A percentile compares a stretch with the other conserved stretches of the same genome.
phyloP scores from a whole-genome alignment of 1,140 invertebrate species.

The Drosophila sp. region DNA sequence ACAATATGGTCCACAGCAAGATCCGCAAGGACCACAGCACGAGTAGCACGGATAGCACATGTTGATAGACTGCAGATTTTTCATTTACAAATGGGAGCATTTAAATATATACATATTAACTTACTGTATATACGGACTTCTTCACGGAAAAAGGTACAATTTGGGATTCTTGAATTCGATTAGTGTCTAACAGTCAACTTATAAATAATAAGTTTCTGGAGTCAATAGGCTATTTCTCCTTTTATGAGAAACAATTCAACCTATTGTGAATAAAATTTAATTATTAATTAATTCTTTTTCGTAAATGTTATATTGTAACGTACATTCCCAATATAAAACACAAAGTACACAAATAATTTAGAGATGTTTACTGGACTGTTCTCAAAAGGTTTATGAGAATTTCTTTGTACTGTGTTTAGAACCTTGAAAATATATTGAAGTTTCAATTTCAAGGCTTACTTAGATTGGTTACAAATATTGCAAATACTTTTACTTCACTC shows the following conservation, averaged over 20 bases:
- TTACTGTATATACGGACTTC: neutral
- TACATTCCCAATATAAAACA: no score
- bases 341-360: constrained; percentile 7
- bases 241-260: no score
- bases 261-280: no score
- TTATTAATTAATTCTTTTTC: no score
- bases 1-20: neutral
- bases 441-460: neutral
- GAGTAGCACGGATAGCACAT: constrained; percentile 2
- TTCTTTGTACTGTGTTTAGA: neutral
- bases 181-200: no score
- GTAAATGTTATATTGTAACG: no score
- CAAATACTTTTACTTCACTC: no score
- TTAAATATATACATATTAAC: neutral
- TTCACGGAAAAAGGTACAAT: constrained; percentile 14
- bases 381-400: neutral
- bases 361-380: constrained; percentile 3
- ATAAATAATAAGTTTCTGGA: no score
- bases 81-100: no score
- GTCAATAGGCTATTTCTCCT: no score
- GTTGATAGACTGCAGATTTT: neutral
- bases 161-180: neutral
- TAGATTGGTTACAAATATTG: no score
- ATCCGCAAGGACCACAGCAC: neutral
- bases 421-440: neutral